Base-by-base conservation (phyloP, 2,113 vertebrate genomes). In the Corynorhinus townsendii region DNA sequence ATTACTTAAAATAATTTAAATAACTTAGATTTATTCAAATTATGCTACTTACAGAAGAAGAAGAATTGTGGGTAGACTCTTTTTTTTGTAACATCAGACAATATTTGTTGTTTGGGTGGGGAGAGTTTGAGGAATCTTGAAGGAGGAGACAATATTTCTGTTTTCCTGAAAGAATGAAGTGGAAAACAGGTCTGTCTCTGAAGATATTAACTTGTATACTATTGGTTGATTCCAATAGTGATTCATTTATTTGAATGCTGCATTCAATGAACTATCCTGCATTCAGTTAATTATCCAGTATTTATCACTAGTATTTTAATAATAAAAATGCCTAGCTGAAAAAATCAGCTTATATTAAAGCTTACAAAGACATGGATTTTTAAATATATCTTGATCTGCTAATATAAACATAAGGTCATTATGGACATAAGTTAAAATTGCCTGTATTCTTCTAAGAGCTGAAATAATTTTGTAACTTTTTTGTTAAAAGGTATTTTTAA, bases 121-220 rank as follows among this genome's bases (percentile, higher is more conserved):
- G 4, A 73, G 17, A 86, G 49, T 47, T 76, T 75, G 43, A 94
- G 66, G 33, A 71, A n/a, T 5, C 11, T 64, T 71, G 56, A 79
- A 89, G 7, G 40, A 47, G 54, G 16, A 52, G 35, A 75, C 26
- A 76, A 71, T 85, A 35, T 79, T 92, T 89, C 22, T 52, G 3
- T 89, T 94, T 93, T 96, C 26, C 40, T 95, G 52, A 82, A 91
- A 85, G 26, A 90, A 71, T 75, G 24, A 54, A 76, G 62, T 90
- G 2, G 38, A 77, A 93, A 92, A 72, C 11, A 80, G 22, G 22
- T 83, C 30, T 71, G 45, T 38, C 14, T 80, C 33, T 92, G 15
- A 1, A 64, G 17, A 47, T 75, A 80, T 15, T 86, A 75, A 75
- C 19, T 66, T 89, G 11, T 90, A 72, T 17, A n/a, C 15, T 62